phyloP scores from a whole-genome alignment of 92 coral and sea anemone genomes.

The Zoanthus sociatus region DNA sequence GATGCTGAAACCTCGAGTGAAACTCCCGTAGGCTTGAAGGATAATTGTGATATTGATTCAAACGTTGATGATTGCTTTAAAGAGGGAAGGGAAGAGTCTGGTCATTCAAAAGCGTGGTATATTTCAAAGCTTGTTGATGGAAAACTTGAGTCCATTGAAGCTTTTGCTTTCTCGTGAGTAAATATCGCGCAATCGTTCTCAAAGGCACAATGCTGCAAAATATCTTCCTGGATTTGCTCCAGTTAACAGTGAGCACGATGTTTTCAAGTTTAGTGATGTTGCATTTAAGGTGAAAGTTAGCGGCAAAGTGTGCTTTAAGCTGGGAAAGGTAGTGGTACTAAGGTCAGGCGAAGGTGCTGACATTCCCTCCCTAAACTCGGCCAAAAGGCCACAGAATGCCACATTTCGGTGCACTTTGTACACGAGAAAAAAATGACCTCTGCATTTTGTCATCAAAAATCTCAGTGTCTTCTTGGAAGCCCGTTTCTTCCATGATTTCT shows the following conservation, averaged over 20 bases:
- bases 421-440: neutral
- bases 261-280: conserved; percentile 36
- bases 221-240: conserved; percentile 50
- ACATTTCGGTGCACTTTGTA: neutral
- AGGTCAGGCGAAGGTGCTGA: conserved; percentile 50
- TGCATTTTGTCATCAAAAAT: conserved; percentile 19
- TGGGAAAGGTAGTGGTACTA: conserved; percentile 46
- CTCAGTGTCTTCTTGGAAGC: conserved; percentile 44
- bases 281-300: conserved; percentile 18
- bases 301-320: conserved; percentile 14
- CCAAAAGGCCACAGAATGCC: neutral
- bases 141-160: neutral
- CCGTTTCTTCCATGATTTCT: conserved; percentile 1
- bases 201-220: conserved; percentile 49
- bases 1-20: neutral
- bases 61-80: no score
- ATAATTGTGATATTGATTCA: no score
- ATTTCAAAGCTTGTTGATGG: no score
- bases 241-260: conserved; percentile 18
- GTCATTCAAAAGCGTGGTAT: no score
- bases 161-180: neutral
- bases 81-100: no score
- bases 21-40: no score
- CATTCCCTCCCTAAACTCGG: neutral
- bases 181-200: conserved; percentile 44